Conservation (phyloP, 2,113 vertebrate species). For the Syrrhaptes paradoxus region DNA sequence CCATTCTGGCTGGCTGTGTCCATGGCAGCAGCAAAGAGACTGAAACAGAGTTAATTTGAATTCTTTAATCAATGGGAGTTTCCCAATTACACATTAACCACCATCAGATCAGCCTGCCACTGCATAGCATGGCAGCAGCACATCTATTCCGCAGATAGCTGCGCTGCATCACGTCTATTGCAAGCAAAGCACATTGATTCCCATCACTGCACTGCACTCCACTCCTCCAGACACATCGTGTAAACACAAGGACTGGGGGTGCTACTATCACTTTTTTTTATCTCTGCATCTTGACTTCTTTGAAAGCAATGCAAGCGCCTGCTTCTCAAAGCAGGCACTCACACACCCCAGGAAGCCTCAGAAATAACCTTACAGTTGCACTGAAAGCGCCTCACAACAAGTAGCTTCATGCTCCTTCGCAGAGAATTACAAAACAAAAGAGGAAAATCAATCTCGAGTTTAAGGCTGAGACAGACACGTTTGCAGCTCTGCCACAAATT, state of each 20-base stretch:
- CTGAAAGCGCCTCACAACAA: neutral
- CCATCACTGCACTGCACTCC: neutral
- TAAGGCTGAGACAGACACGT: rapidly evolving
- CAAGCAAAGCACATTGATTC: neutral
- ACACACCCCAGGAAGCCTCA: neutral
- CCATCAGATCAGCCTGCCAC: neutral
- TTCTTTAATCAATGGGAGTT: constrained; percentile 27
- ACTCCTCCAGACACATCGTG: neutral
- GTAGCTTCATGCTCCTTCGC: rapidly evolving
- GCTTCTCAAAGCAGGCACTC: neutral
- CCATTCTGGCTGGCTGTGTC: neutral
- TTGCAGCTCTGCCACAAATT: neutral
- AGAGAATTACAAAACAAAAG: neutral
- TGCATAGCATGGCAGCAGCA: neutral
- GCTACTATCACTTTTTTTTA: neutral
- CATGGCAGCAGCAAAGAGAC: neutral
- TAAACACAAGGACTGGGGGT: neutral
- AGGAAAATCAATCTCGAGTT: rapidly evolving
- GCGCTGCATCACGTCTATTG: neutral
- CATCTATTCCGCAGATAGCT: neutral
- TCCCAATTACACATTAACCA: constrained; percentile 21
- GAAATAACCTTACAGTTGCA: neutral
- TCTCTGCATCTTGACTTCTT: neutral
- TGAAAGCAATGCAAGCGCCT: neutral
- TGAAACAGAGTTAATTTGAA: constrained; percentile 8